Base-by-base conservation (phyloP, 2,888 invertebrate genomes). In the Drosophila conformis region DNA sequence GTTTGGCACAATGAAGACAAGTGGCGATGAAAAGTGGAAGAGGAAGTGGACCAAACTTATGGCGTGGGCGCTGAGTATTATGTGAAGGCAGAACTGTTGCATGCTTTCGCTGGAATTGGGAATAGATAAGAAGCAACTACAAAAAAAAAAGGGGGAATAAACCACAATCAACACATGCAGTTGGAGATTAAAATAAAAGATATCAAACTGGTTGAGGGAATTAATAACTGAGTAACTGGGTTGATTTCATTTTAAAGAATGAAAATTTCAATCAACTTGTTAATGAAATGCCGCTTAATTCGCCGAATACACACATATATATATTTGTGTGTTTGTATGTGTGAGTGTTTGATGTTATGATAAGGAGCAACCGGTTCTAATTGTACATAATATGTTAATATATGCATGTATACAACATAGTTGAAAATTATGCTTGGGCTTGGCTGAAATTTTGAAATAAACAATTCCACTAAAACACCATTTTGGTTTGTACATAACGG, bases 181-280 rank as follows among this genome's bases (percentile, higher is more conserved):
- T 58, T 42, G 15, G 21, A 71, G 82, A 79, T 79, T 64, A 18
- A 66, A 64, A 46, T 56, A 36, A 27, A 31, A 36, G 78, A 78
- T 82, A 66, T 48, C 11, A 70, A 83, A 88, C 87, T 63, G 83
- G 83, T 86, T 88, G 46, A 18, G 25, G 18, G 56, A 40, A 54
- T 31, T 11, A 27, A 18, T 31, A 31, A n/a, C 51, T 60, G 29
- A 48, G 35, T 59, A 62, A 62, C 70, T 68, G 64, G 49, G 18
- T 68, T 68, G 42, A 51, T 74, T 70, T 38, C 52, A 59, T 68
- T 54, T 18, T 40, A 58, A 60, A 42, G 29, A 76, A 72, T 73
- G 68, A 7, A 67, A 74, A 73, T 77, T 73, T 69, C 78, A 87
- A 87, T 79, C 80, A 84, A 74, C 71, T 89, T 82, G 85, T 75